Base-by-base conservation (phyloP, 2,888 invertebrate genomes). In the Troides helena region DNA sequence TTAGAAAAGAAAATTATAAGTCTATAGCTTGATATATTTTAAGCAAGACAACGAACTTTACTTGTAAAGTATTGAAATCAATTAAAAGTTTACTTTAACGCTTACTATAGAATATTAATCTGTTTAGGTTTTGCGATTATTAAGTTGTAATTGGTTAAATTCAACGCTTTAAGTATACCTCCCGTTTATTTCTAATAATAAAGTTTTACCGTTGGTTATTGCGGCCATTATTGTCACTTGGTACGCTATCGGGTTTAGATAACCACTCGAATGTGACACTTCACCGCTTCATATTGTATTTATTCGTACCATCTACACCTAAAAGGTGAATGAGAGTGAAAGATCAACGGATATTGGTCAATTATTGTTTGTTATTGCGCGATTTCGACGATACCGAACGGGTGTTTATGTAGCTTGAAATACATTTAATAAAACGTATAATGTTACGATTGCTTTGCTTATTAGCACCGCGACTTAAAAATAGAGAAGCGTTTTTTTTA, bases 211-310 rank as follows among this genome's bases (percentile, higher is more conserved):
- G 50, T 50, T 50, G 50, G 50, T 21, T 57, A 57, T 57, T 21
- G 21, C n/a, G 8, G n/a, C 57, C 23, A 6, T 57, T 57, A 21
- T 57, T 57, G 21, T 57, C 57, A 21, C 57, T 57, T 50, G 50
- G 57, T 21, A 57, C 57, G 57, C n/a, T 57, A 57, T 57, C 57
- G 57, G 57, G 8, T 57, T 21, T 10, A 57, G 57, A 57, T 57
- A 57, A 57, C 57, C 57, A 57, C 21, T 57, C 8, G 6, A 57
- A 21, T 21, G 57, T 57, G 57, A 57, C 21, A n/a, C 57, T 21
- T 21, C 5, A 57, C 18, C 57, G 57, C 21, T 21, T 57, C 18
- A 57, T 21, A 18, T 57, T 57, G 21, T 57, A 18, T 21, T 57
- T 57, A 57, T 57, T n/a, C n/a, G 57, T 1, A 8, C 21, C 18